phyloP scores from a whole-genome alignment of 1,140 invertebrate species.

The Piezodorus guildinii region DNA sequence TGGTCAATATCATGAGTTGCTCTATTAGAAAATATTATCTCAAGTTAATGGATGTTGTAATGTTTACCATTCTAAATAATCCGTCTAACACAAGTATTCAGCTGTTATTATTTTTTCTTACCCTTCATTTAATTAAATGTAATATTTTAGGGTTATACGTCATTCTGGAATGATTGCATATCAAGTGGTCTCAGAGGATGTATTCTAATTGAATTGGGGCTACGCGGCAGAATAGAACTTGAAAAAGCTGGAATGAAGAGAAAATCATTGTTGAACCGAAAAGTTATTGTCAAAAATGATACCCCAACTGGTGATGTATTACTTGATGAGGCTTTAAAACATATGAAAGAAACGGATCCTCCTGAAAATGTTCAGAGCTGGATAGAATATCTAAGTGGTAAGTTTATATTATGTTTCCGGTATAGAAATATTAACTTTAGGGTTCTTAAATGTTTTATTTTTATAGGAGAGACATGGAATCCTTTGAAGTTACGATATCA shows the following conservation, averaged over 20 bases:
- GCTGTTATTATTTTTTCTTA: too few species aligned
- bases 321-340: constrained; percentile 95
- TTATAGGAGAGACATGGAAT: constrained; percentile 97
- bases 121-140: too few species aligned
- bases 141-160: constrained; percentile 85
- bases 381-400: constrained; percentile 99
- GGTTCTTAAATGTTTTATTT: constrained; percentile 8
- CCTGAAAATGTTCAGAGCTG: constrained; percentile 95
- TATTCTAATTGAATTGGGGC: constrained; percentile 92
- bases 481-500: constrained; percentile 97
- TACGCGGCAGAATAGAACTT: constrained; percentile 88
- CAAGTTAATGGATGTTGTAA: too few species aligned
- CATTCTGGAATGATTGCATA: constrained; percentile 99
- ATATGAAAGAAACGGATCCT: constrained; percentile 94
- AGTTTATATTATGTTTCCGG: constrained; percentile 30
- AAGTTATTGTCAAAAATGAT: constrained; percentile 69
- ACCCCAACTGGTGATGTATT: constrained; percentile 94
- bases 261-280: constrained; percentile 74
- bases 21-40: too few species aligned
- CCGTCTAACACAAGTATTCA: too few species aligned
- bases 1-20: too few species aligned
- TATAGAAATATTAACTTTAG: not conserved
- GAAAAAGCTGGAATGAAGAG: constrained; percentile 94
- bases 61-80: too few species aligned
- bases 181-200: constrained; percentile 96